These are phyloP conservation scores for Raja brachyura DNA, from an alignment of 2,113 vertebrate species.

Conservation along the genomic window DNA sequence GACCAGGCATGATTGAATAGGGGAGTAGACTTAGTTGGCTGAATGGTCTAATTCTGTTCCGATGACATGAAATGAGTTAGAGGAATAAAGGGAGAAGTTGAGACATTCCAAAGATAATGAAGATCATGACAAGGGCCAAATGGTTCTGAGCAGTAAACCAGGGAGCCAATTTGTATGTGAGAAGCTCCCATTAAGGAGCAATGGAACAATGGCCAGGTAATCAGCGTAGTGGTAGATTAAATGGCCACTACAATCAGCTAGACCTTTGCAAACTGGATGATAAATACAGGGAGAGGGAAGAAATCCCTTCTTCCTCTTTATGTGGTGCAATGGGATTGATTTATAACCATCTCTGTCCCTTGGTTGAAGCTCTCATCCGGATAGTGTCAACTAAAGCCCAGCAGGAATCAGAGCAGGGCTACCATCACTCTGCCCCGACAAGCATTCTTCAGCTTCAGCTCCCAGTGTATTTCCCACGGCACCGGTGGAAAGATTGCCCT, in stretches of 20 bases:
- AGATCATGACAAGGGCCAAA: neutral
- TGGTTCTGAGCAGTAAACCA: neutral
- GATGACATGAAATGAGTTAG: too few species aligned
- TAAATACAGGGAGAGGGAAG: neutral
- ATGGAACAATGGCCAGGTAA: neutral
- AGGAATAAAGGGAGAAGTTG: neutral
- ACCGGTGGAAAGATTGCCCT: neutral
- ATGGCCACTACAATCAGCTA: too few species aligned
- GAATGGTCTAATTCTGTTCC: too few species aligned
- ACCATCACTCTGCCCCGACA: neutral
- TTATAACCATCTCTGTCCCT: neutral
- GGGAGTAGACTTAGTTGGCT: too few species aligned
- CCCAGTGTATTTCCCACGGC: too few species aligned
- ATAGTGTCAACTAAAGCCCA: neutral
- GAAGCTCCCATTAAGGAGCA: neutral
- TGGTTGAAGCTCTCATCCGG: neutral
- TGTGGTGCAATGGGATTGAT: neutral
- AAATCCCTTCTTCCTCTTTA: neutral
- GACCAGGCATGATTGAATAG: too few species aligned
- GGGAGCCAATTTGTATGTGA: neutral
- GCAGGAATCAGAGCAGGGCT: neutral
- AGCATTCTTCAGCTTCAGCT: neutral
- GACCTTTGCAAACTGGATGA: neutral
- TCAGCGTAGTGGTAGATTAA: neutral
- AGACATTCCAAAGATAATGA: too few species aligned